Evolutionary conservation across 2,113 vertebrate species (phyloP), one percentile per base, ranked within the genome.

Genomic region (Dissostichus mawsoni): DNA sequence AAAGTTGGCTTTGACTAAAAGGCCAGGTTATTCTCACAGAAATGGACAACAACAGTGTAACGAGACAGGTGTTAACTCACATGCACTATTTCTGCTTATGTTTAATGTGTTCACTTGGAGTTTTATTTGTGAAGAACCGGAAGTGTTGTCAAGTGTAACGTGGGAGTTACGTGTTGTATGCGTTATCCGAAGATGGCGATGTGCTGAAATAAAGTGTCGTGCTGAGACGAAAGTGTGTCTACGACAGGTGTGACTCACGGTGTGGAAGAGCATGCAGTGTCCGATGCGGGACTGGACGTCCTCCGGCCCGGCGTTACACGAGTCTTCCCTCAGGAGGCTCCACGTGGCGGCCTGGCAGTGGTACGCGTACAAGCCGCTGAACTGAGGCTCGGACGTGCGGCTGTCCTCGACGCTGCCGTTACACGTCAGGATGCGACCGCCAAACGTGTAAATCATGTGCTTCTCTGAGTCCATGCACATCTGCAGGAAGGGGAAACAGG

Each of bases 391-490:
- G 0, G 96, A 97, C 53, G 97, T 96, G 84, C 98, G 96, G 72
- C 97, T 97, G 92, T 99, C 98, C 0, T 99, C 98, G 63, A 99
- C 96, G 0, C 96, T 99, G 87, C 98, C 98, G 1, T 98, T 99
- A 75, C 98, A 99, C 0, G 98, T 99, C 92, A 99, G 94, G 87
- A 99, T 99, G 29, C 98, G 95, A 1, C 98, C 98, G 0, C 98
- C 98, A 7, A 99, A 99, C 0, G 98, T 99, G 89, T 99, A 99
- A 86, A 99, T 99, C 98, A 99, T 99, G 89, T 99, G 98, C 85
- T 98, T 98, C 89, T 99, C 98, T 0, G 98, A 99, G 94, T 99
- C 98, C 98, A 99, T 99, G 82, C 98, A 99, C 98, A 99, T 99
- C 98, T 99, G 91, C 14, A 82, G 41, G 57, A 72, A 70, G 48